Base-by-base conservation (phyloP, 2,113 vertebrate genomes). In the Antechinus stuartii region DNA sequence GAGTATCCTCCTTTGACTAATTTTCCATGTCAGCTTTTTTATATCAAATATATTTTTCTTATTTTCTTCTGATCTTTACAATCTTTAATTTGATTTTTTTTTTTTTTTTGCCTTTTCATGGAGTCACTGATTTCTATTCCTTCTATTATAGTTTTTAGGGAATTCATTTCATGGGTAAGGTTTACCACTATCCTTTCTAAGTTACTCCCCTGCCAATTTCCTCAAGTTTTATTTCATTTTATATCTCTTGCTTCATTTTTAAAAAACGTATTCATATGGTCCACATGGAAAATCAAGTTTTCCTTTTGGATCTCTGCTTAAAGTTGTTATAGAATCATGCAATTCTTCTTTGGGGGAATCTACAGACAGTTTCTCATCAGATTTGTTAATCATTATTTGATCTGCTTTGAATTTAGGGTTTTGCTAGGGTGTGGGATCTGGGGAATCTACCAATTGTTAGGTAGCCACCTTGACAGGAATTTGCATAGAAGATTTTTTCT, bases 191-290 rank as follows among this genome's bases (percentile, higher is more conserved):
- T 84, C n/a, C n/a, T 35, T 84, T 84, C 30, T 23, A 42, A 84
- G 19, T 42, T 84, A 84, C 23, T 84, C 19, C 23, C 68, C 68
- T 23, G 7, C 1, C 19, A 42, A 84, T 42, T 84, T 84, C 7
- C n/a, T 84, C 68, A 84, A 84, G 68, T 84, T 76, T 84, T 23
- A 84, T 84, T 84, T 84, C n/a, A 84, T 84, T 84, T 84, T 42
- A 7, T 42, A 84, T 84, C 68, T 84, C 12, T 84, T 84, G 35
- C 35, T 84, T 84, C 1, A 76, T 84, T 84, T 42, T 27, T 42
- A 1, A 84, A 55, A 55, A 55, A 84, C 23, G 68, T 84, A 84
- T 84, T 84, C 16, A 84, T 19, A 8, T 42, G 68, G n/a, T 42
- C 16, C 19, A 42, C 42, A 23, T 42, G n/a, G 68, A 42, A 84